Evolutionary conservation across 2,113 vertebrate species (phyloP), one percentile per base, ranked within the genome.

Genomic region (Quiscalus mexicanus): DNA sequence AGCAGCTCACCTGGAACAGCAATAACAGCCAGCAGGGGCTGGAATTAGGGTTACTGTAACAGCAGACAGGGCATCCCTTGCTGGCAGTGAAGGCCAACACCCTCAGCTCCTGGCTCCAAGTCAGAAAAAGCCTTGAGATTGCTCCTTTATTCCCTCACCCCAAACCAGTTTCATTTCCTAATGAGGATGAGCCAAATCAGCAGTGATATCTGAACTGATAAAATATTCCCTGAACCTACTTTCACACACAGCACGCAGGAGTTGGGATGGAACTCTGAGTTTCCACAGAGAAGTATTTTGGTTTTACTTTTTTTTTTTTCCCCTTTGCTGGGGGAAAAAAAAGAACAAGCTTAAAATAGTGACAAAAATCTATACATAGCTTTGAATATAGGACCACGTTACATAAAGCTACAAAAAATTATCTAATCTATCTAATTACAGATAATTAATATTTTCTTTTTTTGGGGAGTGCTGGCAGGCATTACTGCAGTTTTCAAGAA

Each of bases 381-480:
- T 95, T 92, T 90, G 67, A 93, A 95, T 90, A 89, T 60, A 91
- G 81, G 70, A 68, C 67, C 2, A 2, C 4, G 45, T 90, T 86
- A 92, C 59, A 86, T 83, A 93, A 95, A 94, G 71, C 88, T 88
- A 88, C 85, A 80, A 93, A 84, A 95, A 95, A 84, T 85, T 79
- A 95, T 93, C 85, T 83, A 88, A 95, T 96, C 88, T 89, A 93
- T 87, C 93, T 91, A 96, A 95, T 89, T 95, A 92, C 74, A 75
- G 83, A 90, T 90, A 95, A 90, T 93, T 91, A 85, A 90, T 90
- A 96, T 94, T 94, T 89, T 89, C 91, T 80, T 84, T 91, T 75
- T 41, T 21, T 39, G 71, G 87, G 68, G 65, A 94, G 89, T 91
- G 76, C 84, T 91, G 90, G 90, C 71, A 94, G 64, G 64, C 85